Evolutionary conservation across 2,797 vertebrate species (phyloP).

Genomic region (Girardinus metallicus): DNA sequence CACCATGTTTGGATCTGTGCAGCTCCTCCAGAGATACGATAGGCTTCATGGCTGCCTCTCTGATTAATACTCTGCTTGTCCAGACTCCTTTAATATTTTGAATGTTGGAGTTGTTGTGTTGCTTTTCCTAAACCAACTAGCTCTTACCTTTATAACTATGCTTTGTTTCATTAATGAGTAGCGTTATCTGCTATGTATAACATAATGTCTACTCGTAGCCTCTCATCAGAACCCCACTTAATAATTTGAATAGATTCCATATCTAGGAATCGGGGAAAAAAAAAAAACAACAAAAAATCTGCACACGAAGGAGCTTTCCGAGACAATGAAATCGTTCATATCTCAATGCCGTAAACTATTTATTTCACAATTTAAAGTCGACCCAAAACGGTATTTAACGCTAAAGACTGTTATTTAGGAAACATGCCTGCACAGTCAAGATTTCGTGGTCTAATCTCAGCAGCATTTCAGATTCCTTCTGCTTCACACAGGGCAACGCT

Average conservation of each 20-base stretch:
- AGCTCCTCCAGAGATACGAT: background rate
- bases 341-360: slow-evolving; percentile 30
- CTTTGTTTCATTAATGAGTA: background rate
- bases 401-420: slow-evolving; percentile 46
- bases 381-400: slow-evolving; percentile 51
- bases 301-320: slow-evolving; percentile 12
- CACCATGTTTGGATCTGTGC: background rate
- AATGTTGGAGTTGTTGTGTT: background rate
- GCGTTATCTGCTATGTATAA: background rate
- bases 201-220: background rate
- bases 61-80: background rate
- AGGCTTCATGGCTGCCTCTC: background rate
- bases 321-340: slow-evolving; percentile 15
- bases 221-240: background rate
- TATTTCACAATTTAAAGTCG: slow-evolving; percentile 28
- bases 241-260: background rate
- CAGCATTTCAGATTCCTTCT: slow-evolving; percentile 52
- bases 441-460: slow-evolving; percentile 52
- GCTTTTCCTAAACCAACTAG: background rate
- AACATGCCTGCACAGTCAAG: slow-evolving; percentile 24
- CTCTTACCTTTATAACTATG: background rate
- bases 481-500: slow-evolving; percentile 44
- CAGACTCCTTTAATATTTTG: background rate
- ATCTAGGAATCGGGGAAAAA: background rate
- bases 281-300: background rate